Evolutionary conservation across 2,113 vertebrate genomes (phyloP), one percentile per base, ranked within the genome.

Genomic region (Triplophysa dalaica): DNA sequence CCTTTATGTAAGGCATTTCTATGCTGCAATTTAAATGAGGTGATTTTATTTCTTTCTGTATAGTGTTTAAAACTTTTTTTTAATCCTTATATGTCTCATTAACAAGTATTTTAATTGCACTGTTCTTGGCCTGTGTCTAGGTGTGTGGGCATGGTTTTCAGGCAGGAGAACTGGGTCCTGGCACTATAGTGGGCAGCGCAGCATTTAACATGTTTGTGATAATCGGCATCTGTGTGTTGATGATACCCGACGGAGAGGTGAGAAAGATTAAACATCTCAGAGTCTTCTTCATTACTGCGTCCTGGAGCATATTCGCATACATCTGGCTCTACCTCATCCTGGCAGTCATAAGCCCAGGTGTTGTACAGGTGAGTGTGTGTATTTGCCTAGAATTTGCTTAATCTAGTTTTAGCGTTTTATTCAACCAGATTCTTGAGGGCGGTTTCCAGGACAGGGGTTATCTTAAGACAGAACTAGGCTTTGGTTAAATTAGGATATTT

Each of bases 131-230:
- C 52, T 67, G 67, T 60, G 11, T 81, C 16, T 81, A 93, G 92
- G 97, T 98, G 2, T 96, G 95, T 0, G 97, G 97, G 0, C 97
- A 99, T 82, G 94, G 95, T 82, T 99, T 99, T 88, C 64, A 95
- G n/a, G 94, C 97, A 0, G 97, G 97, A 0, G 95, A 97, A 54
- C 77, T 99, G 0, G 97, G 97, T 0, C 97, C 97, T 0, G 91
- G 96, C 78, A 98, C 97, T 83, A 99, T 99, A 22, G 96, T 98
- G 41, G 97, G 97, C 84, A 97, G 96, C 0, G 97, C 97, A 0
- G 97, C 97, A 81, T 98, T 98, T 92, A 98, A 99, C 87, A 98
- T 99, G 96, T 95, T 99, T 12, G 95, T 99, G 81, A 98, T 98
- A 73, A 95, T 99, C 0, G 97, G 96, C 0, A 84, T 98, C 0